Base-by-base conservation (phyloP, 2,113 vertebrate genomes). In the Connochaetes taurinus region DNA sequence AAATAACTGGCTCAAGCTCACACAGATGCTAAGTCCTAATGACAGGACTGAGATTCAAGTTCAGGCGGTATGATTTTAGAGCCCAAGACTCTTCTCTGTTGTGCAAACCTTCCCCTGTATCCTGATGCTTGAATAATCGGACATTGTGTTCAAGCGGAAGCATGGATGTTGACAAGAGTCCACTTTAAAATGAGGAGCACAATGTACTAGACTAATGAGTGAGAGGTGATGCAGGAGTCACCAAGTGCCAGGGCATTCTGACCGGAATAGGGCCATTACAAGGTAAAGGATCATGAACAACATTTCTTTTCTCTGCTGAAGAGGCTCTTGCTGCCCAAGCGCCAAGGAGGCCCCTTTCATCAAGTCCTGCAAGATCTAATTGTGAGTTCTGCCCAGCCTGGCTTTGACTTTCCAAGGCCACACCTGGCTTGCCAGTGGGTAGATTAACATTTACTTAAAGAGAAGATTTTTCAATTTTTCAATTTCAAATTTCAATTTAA, bases 181-280 rank as follows among this genome's bases (percentile, higher is more conserved):
- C 50, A 62, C 90, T 95, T 90, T 15, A 89, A 82, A 82, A 40
- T 4, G 11, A 85, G 19, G 6, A 45, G 14, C 60, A 45, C 0
- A 11, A 5, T 47, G 21, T 50, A 40, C 67, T 45, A 29, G n/a
- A 50, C 55, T 94, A 67, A 95, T 80, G 78, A 92, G 40, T 78
- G 84, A 84, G 12, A 60, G 57, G 40, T 0, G 3, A 83, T 13
- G 43, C 27, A 29, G 31, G 15, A 90, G 57, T n/a, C 1, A 94
- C 58, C 91, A 76, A 95, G 91, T 57, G 33, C 27, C 57, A 96
- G 71, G 90, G 94, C 97, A 90, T 98, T 98, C 97, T 96, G 94
- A 98, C 95, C 97, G 95, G 97, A 97, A 89, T n/a, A 98, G 93
- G 88, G 93, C 90, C 81, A 94, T 97, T 87, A 97, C 97, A 97